phyloP scores from a whole-genome alignment of 2,797 vertebrate genomes.

The Mus minutoides region DNA sequence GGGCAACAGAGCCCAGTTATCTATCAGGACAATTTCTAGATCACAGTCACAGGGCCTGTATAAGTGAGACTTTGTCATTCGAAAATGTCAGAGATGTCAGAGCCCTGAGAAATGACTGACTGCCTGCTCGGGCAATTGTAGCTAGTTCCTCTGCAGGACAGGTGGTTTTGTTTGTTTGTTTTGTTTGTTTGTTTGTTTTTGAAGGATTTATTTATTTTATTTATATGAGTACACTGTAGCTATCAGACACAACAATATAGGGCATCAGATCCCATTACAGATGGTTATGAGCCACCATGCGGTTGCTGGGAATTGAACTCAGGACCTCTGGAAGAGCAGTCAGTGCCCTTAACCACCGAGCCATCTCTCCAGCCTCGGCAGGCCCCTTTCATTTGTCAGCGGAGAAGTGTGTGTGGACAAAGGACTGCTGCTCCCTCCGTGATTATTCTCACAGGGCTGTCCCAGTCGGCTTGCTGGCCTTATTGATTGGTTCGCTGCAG shows the following conservation, averaged over 20 bases:
- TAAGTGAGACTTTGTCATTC: background rate
- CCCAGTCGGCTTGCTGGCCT: background rate
- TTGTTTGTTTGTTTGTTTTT: no score
- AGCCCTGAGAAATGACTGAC: background rate
- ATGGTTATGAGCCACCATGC: no score
- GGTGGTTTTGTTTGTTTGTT: no score
- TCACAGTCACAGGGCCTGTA: background rate
- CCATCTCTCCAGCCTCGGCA: no score
- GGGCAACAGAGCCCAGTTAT: background rate
- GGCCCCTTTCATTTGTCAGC: background rate
- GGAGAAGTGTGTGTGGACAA: background rate
- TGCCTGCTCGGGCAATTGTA: background rate
- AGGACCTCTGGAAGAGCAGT: no score
- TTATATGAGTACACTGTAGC: no score
- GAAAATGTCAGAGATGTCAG: background rate
- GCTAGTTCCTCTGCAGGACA: background rate
- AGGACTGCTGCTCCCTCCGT: background rate
- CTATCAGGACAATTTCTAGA: constrained; percentile 15
- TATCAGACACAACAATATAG: no score
- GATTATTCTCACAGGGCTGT: background rate
- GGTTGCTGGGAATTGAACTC: no score
- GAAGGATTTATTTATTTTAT: no score
- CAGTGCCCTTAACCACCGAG: no score
- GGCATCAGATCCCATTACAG: no score
- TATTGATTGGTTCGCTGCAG: background rate